Evolutionary conservation across 2,888 invertebrate genomes (phyloP), one percentile per base, ranked within the genome.

Genomic region (Sisyra terminalis): DNA sequence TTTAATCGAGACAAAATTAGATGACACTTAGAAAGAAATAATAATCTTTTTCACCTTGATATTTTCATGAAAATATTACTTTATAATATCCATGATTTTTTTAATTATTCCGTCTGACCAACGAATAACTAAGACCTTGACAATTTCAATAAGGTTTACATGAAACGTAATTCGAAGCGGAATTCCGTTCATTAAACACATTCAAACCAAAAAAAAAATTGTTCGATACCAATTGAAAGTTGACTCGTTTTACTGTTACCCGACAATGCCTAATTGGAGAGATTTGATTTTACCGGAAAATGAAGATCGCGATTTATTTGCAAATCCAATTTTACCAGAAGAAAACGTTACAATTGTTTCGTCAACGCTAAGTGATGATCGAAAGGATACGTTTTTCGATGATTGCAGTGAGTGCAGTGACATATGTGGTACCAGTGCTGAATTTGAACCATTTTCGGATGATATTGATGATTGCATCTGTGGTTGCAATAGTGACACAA

Each of bases 371-470:
- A 8, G 17, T 38, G 17, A 18, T 17, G 38, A 10, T 11, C 16
- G 16, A 16, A 38, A 3, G 3, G 34, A 29, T 13, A 11, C 18
- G 35, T 17, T 15, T 29, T 13, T 16, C 14, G 34, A 13, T 42
- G 18, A 15, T 7, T 13, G 34, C 34, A 34, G 34, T 43, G 49
- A 46, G 40, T 50, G 49, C 13, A 49, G 48, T 32, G 47, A 44
- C 34, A 43, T 46, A 10, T 66, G 67, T 17, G 67, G 67, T 51
- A 67, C 67, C 49, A 69, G 68, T 51, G 70, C 68, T 48, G 70
- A 70, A 52, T 62, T 69, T 50, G 70, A 71, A 50, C 68, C 70
- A 50, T 71, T 71, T 53, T 69, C 68, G 49, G 70, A 70, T 44
- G 52, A 52, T 30, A 50, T 50, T 37, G 49, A 46, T 15, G 48